Conservation (phyloP, 2,888 invertebrate genomes). For the Tenthredo mesomela region DNA sequence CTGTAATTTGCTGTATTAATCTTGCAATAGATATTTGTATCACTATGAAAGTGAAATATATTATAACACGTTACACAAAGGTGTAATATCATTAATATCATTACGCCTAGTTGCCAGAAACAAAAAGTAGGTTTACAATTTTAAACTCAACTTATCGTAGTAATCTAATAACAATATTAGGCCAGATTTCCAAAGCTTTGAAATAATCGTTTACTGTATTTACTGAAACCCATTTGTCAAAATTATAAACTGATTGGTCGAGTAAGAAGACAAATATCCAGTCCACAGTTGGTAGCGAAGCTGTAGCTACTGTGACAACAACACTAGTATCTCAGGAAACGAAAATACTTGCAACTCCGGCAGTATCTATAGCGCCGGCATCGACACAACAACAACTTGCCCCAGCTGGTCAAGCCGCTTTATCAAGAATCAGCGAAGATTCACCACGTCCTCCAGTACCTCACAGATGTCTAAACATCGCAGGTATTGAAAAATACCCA, state of each 20-base stretch:
- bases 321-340: conserved; percentile 64
- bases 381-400: conserved; percentile 65
- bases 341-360: conserved; percentile 64
- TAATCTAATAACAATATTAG: not conserved
- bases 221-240: not conserved
- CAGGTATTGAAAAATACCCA: conserved; percentile 89
- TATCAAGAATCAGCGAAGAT: conserved; percentile 80
- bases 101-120: not conserved
- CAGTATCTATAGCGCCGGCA: conserved; percentile 61
- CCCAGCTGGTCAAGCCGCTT: conserved; percentile 66
- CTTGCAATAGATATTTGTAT: not conserved
- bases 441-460: conserved; percentile 73
- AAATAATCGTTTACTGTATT: not conserved
- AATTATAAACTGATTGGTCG: conserved; percentile 35
- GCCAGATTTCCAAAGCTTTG: not conserved
- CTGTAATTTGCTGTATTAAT: not conserved
- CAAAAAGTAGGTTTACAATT: not conserved
- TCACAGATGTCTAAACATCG: conserved; percentile 86
- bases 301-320: conserved; percentile 61
- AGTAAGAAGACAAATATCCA: conserved; percentile 62
- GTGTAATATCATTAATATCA: not conserved
- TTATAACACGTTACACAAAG: not conserved
- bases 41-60: not conserved
- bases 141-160: not conserved
- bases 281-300: conserved; percentile 70